Conservation (phyloP, 2,797 vertebrate species). For the Peromyscus nudipes region DNA sequence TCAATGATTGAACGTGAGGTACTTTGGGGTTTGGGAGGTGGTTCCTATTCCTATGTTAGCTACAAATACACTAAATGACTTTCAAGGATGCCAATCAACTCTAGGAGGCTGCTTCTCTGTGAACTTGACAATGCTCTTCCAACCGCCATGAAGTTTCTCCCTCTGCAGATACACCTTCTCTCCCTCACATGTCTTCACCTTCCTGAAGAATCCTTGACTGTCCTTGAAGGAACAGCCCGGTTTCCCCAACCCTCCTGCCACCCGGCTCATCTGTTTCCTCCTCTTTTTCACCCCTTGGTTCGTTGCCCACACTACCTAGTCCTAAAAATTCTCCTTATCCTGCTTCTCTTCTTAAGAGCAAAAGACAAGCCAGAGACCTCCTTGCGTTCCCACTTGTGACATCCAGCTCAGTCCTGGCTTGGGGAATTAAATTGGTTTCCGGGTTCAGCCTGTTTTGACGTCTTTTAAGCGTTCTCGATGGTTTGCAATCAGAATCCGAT, state of each 20-base stretch:
- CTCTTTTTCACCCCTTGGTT: not conserved
- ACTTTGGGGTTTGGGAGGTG: not conserved
- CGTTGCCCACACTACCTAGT: not conserved
- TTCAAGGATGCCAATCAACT: not conserved
- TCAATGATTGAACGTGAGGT: not conserved
- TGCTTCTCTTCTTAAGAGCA: not conserved
- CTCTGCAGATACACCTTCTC: not conserved
- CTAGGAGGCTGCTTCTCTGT: not conserved
- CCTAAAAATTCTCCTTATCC: too few relatives aligned
- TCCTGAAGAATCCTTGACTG: not conserved
- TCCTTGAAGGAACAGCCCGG: not conserved
- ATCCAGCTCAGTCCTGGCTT: not conserved
- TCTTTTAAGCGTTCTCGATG: not conserved
- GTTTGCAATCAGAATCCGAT: conserved; percentile 15
- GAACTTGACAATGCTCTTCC: not conserved
- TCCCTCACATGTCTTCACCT: not conserved
- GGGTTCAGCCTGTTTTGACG: not conserved
- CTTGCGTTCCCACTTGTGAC: not conserved
- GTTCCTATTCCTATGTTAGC: not conserved
- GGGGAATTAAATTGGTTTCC: not conserved
- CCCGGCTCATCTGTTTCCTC: not conserved
- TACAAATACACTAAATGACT: not conserved
- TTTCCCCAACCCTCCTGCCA: not conserved
- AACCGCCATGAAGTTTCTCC: not conserved
- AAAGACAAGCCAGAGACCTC: not conserved